Percentiles rank a stretch among this genome's conserved stretches.
phyloP scores from a whole-genome alignment of 1,140 invertebrate genomes.

The Dendrolimus punctatus region DNA sequence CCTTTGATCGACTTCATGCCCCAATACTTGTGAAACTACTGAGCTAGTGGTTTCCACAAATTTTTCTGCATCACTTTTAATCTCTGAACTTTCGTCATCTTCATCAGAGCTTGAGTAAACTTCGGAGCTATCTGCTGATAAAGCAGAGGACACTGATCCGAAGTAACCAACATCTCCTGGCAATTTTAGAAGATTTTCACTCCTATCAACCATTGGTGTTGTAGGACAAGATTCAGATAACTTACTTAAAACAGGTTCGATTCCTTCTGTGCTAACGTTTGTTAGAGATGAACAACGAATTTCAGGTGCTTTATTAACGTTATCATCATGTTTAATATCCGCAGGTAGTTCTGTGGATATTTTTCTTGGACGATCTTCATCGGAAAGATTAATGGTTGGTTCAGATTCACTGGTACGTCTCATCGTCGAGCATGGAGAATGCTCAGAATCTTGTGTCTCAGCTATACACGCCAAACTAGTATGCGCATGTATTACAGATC shows the following conservation, averaged over 20 bases:
- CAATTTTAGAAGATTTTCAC: slow-evolving; percentile 52
- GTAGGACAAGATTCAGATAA: slow-evolving; percentile 63
- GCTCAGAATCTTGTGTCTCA: slow-evolving; percentile 71
- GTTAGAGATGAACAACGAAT: slow-evolving; percentile 52
- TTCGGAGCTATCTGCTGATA: slow-evolving; percentile 63
- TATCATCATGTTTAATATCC: slow-evolving; percentile 8
- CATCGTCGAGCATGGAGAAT: slow-evolving; percentile 55
- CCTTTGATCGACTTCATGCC: slow-evolving; percentile 42
- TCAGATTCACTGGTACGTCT: slow-evolving; percentile 61
- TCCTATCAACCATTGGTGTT: slow-evolving; percentile 48
- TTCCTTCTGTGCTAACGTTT: slow-evolving; percentile 41
- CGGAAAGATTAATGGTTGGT: slow-evolving; percentile 33
- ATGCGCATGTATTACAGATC: slow-evolving; percentile 75
- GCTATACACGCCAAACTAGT: slow-evolving; percentile 74
- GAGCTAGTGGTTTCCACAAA: slow-evolving; percentile 71
- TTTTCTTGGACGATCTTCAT: slow-evolving; percentile 29
- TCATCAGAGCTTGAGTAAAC: slow-evolving; percentile 61
- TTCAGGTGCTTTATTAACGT: slow-evolving; percentile 35
- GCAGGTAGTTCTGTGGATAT: slow-evolving; percentile 2
- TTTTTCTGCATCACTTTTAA: slow-evolving; percentile 41
- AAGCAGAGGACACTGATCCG: slow-evolving; percentile 55
- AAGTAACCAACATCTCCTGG: slow-evolving; percentile 53
- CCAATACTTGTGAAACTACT: slow-evolving; percentile 69
- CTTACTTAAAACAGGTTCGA: slow-evolving; percentile 28
- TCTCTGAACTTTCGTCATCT: slow-evolving; percentile 65